phyloP scores from a whole-genome alignment of 1,140 invertebrate species.

The Chlorops oryzae region DNA sequence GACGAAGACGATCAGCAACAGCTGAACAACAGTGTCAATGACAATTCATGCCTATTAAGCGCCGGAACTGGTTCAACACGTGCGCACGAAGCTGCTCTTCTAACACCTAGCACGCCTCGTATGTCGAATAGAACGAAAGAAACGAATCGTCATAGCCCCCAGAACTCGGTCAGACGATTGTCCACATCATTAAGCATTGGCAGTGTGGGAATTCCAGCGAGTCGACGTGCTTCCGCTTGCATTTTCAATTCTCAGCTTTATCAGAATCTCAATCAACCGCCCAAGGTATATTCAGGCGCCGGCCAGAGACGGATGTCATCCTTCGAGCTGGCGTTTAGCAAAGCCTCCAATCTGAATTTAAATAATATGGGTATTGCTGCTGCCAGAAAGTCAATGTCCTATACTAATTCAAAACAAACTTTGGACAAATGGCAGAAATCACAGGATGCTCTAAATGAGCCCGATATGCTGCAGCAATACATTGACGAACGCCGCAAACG shows the following conservation, averaged over 20 bases:
- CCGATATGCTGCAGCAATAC: conserved; percentile 44
- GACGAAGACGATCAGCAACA: conserved; percentile 29
- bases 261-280: conserved; percentile 43
- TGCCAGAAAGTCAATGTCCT: conserved; percentile 41
- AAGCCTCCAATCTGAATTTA: conserved; percentile 42
- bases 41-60: conserved; percentile 26
- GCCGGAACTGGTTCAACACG: not conserved
- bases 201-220: conserved; percentile 20
- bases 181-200: conserved; percentile 35
- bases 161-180: conserved; percentile 58
- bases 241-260: conserved; percentile 46
- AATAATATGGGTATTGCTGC: conserved; percentile 44
- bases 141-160: conserved; percentile 61
- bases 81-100: conserved; percentile 5
- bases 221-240: conserved; percentile 39
- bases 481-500: conserved; percentile 44
- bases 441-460: conserved; percentile 36
- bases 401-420: conserved; percentile 44
- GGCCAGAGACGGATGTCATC: conserved; percentile 44
- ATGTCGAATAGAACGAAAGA: conserved; percentile 61
- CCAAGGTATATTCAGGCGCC: conserved; percentile 29
- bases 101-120: conserved; percentile 3
- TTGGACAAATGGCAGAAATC: conserved; percentile 45
- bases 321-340: conserved; percentile 44
- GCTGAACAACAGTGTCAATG: conserved; percentile 37